Evolutionary conservation across 1,140 invertebrate species (phyloP).

Genomic region (Pseudomyrmex gracilis): DNA sequence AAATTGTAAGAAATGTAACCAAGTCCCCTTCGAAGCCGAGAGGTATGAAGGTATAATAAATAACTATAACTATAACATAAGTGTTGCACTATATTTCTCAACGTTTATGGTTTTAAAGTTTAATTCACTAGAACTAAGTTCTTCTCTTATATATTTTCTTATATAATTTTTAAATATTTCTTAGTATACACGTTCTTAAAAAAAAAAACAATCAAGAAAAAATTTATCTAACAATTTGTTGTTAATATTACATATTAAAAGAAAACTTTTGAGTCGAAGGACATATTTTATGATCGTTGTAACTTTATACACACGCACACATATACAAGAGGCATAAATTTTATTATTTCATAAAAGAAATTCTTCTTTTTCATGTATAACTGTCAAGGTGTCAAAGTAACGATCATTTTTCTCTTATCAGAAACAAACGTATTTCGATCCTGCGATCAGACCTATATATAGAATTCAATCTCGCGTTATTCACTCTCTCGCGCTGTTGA

Average conservation of each 20-base stretch:
- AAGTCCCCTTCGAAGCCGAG: no score
- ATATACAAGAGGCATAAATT: not conserved
- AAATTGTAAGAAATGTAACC: no score
- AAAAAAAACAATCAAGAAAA: not conserved
- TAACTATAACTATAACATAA: no score
- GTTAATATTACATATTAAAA: not conserved
- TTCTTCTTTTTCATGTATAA: not conserved
- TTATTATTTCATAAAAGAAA: not conserved
- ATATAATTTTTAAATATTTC: not conserved
- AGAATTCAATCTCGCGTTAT: constrained; percentile 66
- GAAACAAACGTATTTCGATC: constrained; percentile 55
- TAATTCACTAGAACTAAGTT: not conserved
- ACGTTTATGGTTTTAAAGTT: not conserved
- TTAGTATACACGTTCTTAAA: not conserved
- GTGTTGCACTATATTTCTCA: no score
- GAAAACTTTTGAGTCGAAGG: not conserved
- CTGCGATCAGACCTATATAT: constrained; percentile 33
- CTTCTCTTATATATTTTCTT: not conserved
- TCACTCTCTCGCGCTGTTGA: constrained; percentile 62
- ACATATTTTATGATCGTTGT: not conserved
- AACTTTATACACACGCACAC: not conserved
- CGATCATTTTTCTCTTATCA: constrained; percentile 21
- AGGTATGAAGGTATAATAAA: no score
- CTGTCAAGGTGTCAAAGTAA: not conserved
- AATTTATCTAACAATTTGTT: not conserved